Base-by-base conservation (phyloP, 2,113 vertebrate genomes). In the Forbesichthys papilliferus region DNA sequence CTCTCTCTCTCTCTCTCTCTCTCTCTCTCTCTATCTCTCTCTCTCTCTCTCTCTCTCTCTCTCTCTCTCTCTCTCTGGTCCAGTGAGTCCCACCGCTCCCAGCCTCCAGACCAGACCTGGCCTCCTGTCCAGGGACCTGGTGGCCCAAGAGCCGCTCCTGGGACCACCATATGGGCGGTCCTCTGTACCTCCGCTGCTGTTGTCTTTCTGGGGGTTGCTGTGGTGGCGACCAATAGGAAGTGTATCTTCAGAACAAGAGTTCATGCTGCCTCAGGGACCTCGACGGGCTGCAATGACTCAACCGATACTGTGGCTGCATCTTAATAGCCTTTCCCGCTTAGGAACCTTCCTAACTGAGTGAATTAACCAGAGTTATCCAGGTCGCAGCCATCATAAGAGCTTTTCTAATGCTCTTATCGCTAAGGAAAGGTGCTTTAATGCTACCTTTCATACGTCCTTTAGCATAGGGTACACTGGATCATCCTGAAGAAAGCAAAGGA, bases 171-270 rank as follows among this genome's bases (percentile, higher is more conserved):
- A 1, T 27, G 55, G 10, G 8, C 77, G 3, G 70, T 47, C 0
- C 47, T 90, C 49, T n/a, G 75, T 49, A 1, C 20, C 20, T 20
- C 82, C 69, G 4, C 65, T 33, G 80, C 78, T 58, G 75, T 64
- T 12, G 34, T 20, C 5, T 80, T 66, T 69, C 64, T 89, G 16
- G 56, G 90, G 59, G 65, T 68, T 64, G 66, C 53, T 33, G 61
- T 83, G 14, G 9, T 74, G 7, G 67, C 64, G 16, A n/a, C 16
- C 36, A 75, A 69, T 73, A 74, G 78, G 71, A 89, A 75, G 13
- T 63, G 52, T 48, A 20, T 53, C 49, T 77, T 58, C 59, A 69
- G 64, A 27, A 13, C 76, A 68, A 77, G 90, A 72, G 77, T 89
- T 27, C 84, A 84, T 16, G 9, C 53, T 3, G 69, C 52, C 4